Percentiles rank a stretch among this genome's conserved stretches.
Conservation (phyloP, 2,797 vertebrate species). For the Valencia hispanica region DNA sequence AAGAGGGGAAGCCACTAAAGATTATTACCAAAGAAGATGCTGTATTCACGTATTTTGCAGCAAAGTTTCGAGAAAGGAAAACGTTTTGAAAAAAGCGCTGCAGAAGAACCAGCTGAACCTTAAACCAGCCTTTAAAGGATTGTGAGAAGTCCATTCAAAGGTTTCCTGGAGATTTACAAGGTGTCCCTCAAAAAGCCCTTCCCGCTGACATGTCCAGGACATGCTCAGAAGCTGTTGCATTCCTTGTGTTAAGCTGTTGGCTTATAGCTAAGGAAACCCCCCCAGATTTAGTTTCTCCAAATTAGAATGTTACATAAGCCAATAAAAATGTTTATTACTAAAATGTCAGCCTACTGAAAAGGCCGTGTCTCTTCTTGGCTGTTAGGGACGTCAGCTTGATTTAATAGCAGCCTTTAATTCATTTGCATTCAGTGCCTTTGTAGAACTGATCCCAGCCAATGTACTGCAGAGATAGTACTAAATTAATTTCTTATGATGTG, state of each 20-base stretch:
- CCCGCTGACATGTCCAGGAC: neutral
- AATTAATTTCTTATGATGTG: too few relatives aligned
- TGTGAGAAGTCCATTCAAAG: neutral
- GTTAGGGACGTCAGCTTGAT: neutral
- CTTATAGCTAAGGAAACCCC: neutral
- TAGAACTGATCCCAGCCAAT: too few relatives aligned
- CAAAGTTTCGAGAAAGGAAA: neutral
- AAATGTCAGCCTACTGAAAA: neutral
- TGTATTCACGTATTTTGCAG: neutral
- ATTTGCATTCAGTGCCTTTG: too few relatives aligned
- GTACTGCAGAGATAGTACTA: too few relatives aligned
- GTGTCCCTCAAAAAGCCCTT: neutral
- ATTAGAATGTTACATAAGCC: neutral
- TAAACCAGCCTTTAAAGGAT: neutral
- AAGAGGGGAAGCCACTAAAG: too few relatives aligned
- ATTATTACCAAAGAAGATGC: neutral
- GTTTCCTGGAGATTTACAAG: neutral
- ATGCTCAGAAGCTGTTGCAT: neutral
- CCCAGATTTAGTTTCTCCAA: neutral
- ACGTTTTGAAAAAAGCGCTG: neutral
- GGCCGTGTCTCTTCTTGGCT: neutral
- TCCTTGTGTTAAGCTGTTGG: neutral
- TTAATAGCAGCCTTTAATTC: neutral
- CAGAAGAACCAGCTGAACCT: neutral
- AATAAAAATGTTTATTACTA: neutral